These are phyloP conservation scores for Corapipo altera DNA, from an alignment of 2,113 vertebrate genomes.

Conservation along the genomic window DNA sequence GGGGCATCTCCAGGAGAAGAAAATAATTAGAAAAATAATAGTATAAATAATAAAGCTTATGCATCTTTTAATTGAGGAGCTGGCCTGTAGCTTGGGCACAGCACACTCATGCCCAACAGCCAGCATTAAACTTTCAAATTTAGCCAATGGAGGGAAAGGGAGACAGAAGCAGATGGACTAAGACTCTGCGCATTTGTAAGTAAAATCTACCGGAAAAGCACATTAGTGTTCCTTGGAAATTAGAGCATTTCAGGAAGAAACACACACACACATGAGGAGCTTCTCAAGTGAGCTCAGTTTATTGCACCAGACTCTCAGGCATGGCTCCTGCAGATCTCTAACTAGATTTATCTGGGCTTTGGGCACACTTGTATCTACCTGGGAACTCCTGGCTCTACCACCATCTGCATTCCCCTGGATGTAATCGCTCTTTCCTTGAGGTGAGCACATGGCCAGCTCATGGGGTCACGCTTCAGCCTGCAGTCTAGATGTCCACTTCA, in stretches of 20 bases:
- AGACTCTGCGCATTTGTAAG: neutral
- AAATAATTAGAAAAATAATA: neutral
- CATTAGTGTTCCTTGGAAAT: conserved; percentile 1
- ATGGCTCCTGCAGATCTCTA: neutral
- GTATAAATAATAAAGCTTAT: neutral
- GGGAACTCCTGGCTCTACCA: neutral
- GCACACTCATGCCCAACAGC: neutral
- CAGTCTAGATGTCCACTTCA: neutral
- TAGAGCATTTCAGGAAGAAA: neutral
- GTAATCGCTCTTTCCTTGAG: neutral
- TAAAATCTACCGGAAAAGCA: conserved; percentile 5
- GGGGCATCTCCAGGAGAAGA: neutral
- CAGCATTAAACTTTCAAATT: conserved; percentile 21
- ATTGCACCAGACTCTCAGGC: neutral
- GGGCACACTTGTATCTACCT: neutral
- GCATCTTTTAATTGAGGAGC: conserved; percentile 15
- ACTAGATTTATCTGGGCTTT: neutral
- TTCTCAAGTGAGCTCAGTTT: neutral
- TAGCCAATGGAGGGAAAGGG: neutral
- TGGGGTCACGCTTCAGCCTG: neutral
- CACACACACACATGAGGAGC: neutral
- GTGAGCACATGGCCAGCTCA: neutral
- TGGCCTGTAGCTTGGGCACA: neutral
- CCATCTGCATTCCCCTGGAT: neutral
- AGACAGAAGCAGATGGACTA: neutral